Conservation (phyloP, 2,113 vertebrate species). For the Mirza zaza region DNA sequence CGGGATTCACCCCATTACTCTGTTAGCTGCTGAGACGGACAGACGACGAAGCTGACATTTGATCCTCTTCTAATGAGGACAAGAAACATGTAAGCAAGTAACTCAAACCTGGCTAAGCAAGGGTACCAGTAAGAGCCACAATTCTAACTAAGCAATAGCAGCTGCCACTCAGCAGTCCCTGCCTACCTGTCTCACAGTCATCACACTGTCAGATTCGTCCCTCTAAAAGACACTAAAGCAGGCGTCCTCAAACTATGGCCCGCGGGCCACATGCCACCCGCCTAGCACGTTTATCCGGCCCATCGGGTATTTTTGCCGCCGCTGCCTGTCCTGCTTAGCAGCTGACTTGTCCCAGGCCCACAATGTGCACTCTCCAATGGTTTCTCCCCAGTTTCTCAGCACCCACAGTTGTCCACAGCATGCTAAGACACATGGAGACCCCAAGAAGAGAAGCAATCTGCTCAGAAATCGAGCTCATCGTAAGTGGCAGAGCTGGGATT, state of each 20-base stretch:
- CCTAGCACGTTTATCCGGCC: too few relatives aligned
- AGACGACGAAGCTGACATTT: background rate
- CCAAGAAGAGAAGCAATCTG: background rate
- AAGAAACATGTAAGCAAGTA: background rate
- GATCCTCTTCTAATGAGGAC: background rate
- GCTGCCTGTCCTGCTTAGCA: too few relatives aligned
- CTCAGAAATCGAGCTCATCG: background rate
- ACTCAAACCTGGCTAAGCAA: background rate
- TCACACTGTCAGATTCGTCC: background rate
- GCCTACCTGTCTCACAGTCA: accelerated
- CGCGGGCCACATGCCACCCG: too few relatives aligned
- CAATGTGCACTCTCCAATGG: too few relatives aligned
- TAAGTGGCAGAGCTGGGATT: background rate
- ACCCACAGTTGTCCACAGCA: background rate
- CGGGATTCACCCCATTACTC: background rate
- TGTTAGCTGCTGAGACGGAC: background rate
- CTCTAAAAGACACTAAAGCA: background rate
- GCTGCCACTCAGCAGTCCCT: background rate
- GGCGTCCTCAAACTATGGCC: too few relatives aligned
- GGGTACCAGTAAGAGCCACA: background rate
- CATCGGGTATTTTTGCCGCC: too few relatives aligned
- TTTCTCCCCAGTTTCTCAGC: background rate
- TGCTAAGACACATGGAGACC: background rate
- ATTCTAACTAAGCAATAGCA: background rate
- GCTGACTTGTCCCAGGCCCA: too few relatives aligned